Base-by-base conservation (phyloP, 2,888 invertebrate species). In the Apamea sordens region DNA sequence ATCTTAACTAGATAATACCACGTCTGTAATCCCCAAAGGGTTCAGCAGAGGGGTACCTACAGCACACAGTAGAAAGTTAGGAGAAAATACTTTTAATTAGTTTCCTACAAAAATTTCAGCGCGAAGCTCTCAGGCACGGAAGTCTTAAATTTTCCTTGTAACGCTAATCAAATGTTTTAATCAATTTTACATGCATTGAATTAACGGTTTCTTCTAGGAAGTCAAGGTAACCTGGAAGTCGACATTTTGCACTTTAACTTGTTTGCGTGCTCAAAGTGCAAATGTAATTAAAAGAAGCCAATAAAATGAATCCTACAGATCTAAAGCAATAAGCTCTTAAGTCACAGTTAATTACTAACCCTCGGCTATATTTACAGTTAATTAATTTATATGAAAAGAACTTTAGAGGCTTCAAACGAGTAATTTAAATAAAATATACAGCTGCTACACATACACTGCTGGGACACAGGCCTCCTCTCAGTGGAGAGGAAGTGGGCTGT, bases 271-370 rank as follows among this genome's bases (percentile, higher is more conserved):
- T 32, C 21, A n/a, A n/a, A n/a, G 44, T 47, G 64, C 53, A 44
- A 8, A 56, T 21, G n/a, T 64, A 76, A 76, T 44, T 76, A 47
- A 75, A 13, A n/a, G 73, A 77, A 76, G 11, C 64, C 77, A 56
- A 76, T 47, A 1, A 56, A 73, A 47, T 65, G 10, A 44, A n/a
- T 18, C 1, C 36, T 50, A 15, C 64, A 32, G 18, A 24, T 53
- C 4, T 32, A 10, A 53, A 32, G 32, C 6, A 56, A 44, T n/a
- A 10, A 15, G 2, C 21, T 76, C 7, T 4, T 63, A 47, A 5
- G 28, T 50, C 2, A 11, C 18, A 13, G 8, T 74, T 61, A 18
- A 71, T 32, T 18, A 28, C 7, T 63, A 41, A 63, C 41, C 4
- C n/a, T 74, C 7, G 11, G 41, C 24, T 74, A 18, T 73, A 3